A percentile compares a stretch with the other conserved stretches of the same genome.
Evolutionary conservation across 2,888 invertebrate genomes (phyloP).

Genomic region (Leucoma salicis): DNA sequence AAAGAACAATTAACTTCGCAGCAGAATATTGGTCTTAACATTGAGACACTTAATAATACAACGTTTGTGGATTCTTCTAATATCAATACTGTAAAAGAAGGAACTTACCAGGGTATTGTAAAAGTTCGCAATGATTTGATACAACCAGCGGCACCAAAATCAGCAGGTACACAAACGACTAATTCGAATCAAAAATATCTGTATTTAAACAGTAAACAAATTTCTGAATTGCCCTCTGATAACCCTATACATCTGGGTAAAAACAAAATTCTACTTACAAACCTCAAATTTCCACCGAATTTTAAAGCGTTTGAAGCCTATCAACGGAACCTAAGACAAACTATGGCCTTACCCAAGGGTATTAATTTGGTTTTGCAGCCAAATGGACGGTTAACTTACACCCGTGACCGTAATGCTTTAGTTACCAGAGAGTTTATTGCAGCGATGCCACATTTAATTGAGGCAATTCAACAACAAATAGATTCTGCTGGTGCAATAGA

Average conservation of each 20-base stretch:
- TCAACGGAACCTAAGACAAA: slow-evolving; percentile 3
- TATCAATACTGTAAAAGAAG: background rate
- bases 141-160: background rate
- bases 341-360: slow-evolving; percentile 32
- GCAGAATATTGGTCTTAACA: too few relatives aligned
- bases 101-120: background rate
- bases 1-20: too few relatives aligned
- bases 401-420: slow-evolving; percentile 3
- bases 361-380: slow-evolving; percentile 39
- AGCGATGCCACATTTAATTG: slow-evolving; percentile 38
- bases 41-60: background rate
- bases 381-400: slow-evolving; percentile 29
- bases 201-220: slow-evolving; percentile 36
- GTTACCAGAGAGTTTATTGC: slow-evolving; percentile 15
- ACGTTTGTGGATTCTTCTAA: background rate
- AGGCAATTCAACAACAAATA: slow-evolving; percentile 43
- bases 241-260: slow-evolving; percentile 58
- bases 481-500: background rate
- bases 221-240: slow-evolving; percentile 23
- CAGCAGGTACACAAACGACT: background rate
- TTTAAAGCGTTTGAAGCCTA: slow-evolving; percentile 13
- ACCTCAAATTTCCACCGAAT: slow-evolving; percentile 38
- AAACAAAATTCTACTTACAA: slow-evolving; percentile 66
- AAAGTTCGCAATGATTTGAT: background rate
- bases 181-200: slow-evolving; percentile 18